Evolutionary conservation across 2,888 invertebrate species (phyloP), one percentile per base, ranked within the genome.

Genomic region (Netelia inedita): DNA sequence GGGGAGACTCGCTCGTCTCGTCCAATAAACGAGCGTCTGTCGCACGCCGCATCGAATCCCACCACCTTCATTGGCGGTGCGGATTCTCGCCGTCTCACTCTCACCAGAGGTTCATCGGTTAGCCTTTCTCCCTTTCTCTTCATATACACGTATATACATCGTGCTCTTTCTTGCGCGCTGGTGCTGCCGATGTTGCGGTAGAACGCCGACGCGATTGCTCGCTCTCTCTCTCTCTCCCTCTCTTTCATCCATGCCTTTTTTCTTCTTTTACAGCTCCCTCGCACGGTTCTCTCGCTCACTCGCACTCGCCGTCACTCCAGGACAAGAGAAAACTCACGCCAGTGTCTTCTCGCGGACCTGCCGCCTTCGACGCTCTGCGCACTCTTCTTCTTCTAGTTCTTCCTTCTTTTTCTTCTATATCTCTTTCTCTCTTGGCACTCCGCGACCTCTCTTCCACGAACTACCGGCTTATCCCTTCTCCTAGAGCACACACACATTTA

Each of bases 11-110:
- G 79, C 86, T 84, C 61, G 83, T 86, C 84, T 57, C 79, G 75
- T n/a, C 93, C 93, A 93, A 93, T 91, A 75, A 79, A 63, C 46
- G 76, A 73, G 65, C 87, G 85, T 86, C 88, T 89, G 93, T 92
- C 94, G 92, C 91, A 92, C 94, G 92, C 93, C 93, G 90, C 90
- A 88, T 89, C 93, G 91, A 90, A 92, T 92, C 90, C 88, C 89
- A 87, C 86, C 85, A 80, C 88, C 88, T 82, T 88, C 86, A 91
- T 92, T 92, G 90, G 92, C 89, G 82, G 80, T 66, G 72, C 55
- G 73, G 68, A 73, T 75, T 23, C 65, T 79, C 69, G 10, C 69
- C 57, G 55, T 83, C 87, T 83, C 82, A 14, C 79, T 85, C 55
- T 28, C 43, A 23, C 76, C 78, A 76, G 69, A 81, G 63, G 50